phyloP scores from a whole-genome alignment of 2,113 vertebrate genomes.

The Istiophorus platypterus region DNA sequence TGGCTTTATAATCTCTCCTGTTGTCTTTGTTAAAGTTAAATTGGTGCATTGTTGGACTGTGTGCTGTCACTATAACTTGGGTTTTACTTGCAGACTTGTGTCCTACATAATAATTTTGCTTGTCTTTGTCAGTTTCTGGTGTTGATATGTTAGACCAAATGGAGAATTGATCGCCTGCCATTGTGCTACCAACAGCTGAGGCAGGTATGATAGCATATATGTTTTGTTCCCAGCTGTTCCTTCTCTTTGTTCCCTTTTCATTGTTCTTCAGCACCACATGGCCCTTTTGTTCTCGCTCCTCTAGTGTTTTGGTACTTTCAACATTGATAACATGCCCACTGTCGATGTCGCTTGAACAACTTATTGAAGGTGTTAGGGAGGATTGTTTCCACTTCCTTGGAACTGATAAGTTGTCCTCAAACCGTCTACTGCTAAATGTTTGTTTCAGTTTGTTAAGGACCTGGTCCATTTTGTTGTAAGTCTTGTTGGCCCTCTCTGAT shows the following conservation, averaged over 20 bases:
- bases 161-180: constrained; percentile 8
- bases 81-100: constrained; percentile 33
- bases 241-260: constrained; percentile 10
- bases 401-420: constrained; percentile 64
- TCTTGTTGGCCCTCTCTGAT: constrained; percentile 56
- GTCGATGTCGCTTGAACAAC: constrained; percentile 54
- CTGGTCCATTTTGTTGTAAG: constrained; percentile 77
- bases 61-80: constrained; percentile 22
- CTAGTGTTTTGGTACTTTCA: constrained; percentile 35
- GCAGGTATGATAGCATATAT: constrained; percentile 47
- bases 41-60: constrained; percentile 23
- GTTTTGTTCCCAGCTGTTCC: constrained; percentile 40
- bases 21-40: constrained; percentile 42
- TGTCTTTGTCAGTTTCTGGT: constrained; percentile 6
- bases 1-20: constrained; percentile 27
- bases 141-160: constrained; percentile 37
- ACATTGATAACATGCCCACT: constrained; percentile 27
- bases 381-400: constrained; percentile 66
- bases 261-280: not conserved
- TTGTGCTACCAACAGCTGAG: not conserved
- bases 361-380: constrained; percentile 56
- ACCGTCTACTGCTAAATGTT: constrained; percentile 71
- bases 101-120: constrained; percentile 15
- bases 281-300: constrained; percentile 33
- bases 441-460: constrained; percentile 77